Conservation (phyloP, 2,113 vertebrate species). For the Clarias macrocephalus region DNA sequence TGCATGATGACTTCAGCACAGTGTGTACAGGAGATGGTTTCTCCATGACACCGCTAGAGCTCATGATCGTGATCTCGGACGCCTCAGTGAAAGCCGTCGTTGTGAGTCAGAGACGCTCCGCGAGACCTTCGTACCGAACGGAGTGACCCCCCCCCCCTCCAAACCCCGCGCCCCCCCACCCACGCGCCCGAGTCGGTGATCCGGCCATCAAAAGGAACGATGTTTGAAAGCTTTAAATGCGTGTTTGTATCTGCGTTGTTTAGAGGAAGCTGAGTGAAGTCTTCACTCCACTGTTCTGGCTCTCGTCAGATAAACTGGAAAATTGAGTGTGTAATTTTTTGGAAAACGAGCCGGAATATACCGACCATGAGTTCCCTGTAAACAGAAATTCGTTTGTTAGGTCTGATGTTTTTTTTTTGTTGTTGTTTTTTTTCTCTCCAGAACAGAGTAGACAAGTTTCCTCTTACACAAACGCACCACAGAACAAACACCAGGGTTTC, state of each 20-base stretch:
- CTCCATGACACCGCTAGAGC: neutral
- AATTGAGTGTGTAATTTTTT: slow-evolving; percentile 30
- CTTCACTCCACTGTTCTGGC: slow-evolving; percentile 18
- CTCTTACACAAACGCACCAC: neutral
- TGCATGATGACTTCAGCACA: neutral
- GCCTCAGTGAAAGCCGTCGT: neutral
- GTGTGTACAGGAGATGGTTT: neutral
- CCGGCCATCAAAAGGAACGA: neutral
- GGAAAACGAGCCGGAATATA: slow-evolving; percentile 26
- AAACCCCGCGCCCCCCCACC: neutral
- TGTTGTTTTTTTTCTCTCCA: neutral
- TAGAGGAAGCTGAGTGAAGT: slow-evolving; percentile 20
- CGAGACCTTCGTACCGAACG: neutral
- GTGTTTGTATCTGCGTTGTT: slow-evolving; percentile 31
- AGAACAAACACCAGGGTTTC: neutral
- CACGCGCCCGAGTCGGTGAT: neutral
- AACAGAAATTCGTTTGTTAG: neutral
- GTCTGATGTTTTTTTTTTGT: neutral
- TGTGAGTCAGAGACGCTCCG: neutral
- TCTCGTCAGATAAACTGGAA: neutral
- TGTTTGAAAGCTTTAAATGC: slow-evolving; percentile 20
- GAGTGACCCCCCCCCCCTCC: neutral
- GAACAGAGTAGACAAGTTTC: neutral
- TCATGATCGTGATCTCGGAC: neutral
- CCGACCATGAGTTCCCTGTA: neutral